These are phyloP conservation scores for Epinephelus malabaricus DNA, from an alignment of 2,797 vertebrate species.

Conservation along the genomic window DNA sequence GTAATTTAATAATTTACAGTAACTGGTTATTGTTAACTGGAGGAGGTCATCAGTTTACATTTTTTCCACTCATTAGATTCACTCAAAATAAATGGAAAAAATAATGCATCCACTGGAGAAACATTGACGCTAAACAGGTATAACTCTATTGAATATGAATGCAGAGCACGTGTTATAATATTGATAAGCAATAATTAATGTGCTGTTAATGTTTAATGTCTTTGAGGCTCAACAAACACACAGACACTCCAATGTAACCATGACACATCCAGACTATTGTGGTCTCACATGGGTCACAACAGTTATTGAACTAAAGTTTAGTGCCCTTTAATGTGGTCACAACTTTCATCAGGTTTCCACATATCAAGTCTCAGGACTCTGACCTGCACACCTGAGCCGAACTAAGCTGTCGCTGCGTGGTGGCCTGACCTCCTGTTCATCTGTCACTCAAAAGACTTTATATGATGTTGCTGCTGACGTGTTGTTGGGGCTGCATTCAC, in stretches of 20 bases:
- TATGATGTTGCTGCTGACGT: conserved; percentile 42
- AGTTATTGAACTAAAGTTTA: conserved; percentile 53
- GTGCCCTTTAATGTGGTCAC: conserved; percentile 31
- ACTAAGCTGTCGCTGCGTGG: conserved; percentile 42
- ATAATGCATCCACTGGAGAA: not conserved
- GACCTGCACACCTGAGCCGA: conserved; percentile 72
- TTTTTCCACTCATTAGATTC: not conserved
- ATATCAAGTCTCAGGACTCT: conserved; percentile 40
- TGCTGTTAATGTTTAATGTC: not conserved
- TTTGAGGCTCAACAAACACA: not conserved
- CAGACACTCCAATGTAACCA: not conserved
- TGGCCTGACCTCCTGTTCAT: conserved; percentile 42
- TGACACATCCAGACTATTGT: conserved; percentile 13
- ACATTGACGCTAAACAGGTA: not conserved
- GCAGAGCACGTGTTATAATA: not conserved
- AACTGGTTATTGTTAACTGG: not conserved
- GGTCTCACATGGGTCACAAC: conserved; percentile 18
- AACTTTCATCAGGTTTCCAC: conserved; percentile 54
- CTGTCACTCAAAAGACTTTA: conserved; percentile 64
- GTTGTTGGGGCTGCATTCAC: conserved; percentile 48
- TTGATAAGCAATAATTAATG: not conserved
- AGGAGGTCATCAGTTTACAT: not conserved
- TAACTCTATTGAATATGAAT: not conserved
- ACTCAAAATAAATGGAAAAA: not conserved
- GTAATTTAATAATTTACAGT: not conserved